A percentile compares a stretch with the other conserved stretches of the same genome.
These are phyloP conservation scores for Coregonus suidteri DNA, from an alignment of 2,797 vertebrate species.

Conservation along the genomic window DNA sequence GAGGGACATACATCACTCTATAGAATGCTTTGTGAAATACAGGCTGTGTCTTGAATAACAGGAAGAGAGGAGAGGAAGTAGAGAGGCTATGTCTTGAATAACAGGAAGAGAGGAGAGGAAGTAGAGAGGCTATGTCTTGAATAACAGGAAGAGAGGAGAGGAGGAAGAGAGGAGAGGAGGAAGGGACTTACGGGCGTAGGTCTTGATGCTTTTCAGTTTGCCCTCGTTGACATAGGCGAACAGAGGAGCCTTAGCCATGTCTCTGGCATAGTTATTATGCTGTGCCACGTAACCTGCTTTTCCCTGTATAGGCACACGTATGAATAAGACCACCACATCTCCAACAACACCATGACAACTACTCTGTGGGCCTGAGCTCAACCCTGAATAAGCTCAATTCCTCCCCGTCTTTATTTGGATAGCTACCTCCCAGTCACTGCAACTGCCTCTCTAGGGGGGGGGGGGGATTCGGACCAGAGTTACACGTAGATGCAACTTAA, in stretches of 20 bases:
- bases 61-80: neutral
- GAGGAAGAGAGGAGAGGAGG: neutral
- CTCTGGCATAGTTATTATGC: constrained; percentile 73
- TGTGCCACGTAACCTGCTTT: constrained; percentile 74
- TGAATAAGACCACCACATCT: neutral
- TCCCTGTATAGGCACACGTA: constrained; percentile 62
- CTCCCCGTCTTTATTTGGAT: no score
- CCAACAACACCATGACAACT: neutral
- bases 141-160: no score
- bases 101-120: no score
- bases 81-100: no score
- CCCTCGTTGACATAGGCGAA: constrained; percentile 79
- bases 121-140: no score
- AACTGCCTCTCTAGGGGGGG: no score
- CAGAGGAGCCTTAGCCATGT: constrained; percentile 70
- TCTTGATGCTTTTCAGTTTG: constrained; percentile 74
- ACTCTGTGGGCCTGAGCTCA: neutral
- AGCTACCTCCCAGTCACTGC: no score
- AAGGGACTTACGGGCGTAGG: constrained; percentile 73
- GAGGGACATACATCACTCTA: neutral
- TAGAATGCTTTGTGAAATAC: neutral
- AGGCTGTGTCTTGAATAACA: no score
- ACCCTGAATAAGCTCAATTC: no score
- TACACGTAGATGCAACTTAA: no score
- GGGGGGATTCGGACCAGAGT: no score